Base-by-base conservation (phyloP, 1,140 invertebrate species). In the Brachionus paranguensis region DNA sequence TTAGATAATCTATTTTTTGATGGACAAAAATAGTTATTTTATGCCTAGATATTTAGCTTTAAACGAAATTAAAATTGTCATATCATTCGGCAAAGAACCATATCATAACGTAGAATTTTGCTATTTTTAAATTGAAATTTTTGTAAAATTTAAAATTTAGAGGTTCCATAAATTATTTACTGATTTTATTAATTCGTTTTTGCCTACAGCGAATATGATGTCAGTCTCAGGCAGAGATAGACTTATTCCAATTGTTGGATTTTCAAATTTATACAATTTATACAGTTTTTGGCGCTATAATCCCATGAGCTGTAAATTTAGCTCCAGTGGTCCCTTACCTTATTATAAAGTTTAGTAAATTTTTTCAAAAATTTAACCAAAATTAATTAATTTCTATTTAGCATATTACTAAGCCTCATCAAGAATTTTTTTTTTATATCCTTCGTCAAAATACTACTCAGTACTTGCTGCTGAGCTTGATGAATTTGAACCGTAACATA, bases 201-300 rank as follows among this genome's bases (percentile, higher is more conserved):
- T 68, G 33, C 60, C 81, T 37, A 70, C 45, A 14, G 81, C 50
- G 0, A 43, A 83, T 17, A 43, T 83, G 20, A 68, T 83, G 7
- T 83, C 81, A 5, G 29, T 83, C 3, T 68, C 81, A 4, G 81
- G 81, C 33, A 37, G 81, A 33, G 81, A 83, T 83, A 47, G 37
- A 43, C 50, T 83, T 12, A 70, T 68, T 17, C 81, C 81, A 2
- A 55, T 83, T n/a, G 81, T 83, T 55, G 81, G 81, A 11, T 68
- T 68, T 68, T 83, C 81, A 53, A 83, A 83, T 70, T 72, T 68
- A 7, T 43, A 68, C 17, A 55, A 29, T 47, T 53, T 83, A 17
- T 81, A 81, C 60, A 64, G 53, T 7, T 72, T 70, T 41, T 83
- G 81, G 81, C 81, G 81, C 33, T 83, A 64, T n/a, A 50, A 70